Evolutionary conservation across 2,888 invertebrate species (phyloP), one percentile per base, ranked within the genome.

Genomic region (Perithous albicinctus): DNA sequence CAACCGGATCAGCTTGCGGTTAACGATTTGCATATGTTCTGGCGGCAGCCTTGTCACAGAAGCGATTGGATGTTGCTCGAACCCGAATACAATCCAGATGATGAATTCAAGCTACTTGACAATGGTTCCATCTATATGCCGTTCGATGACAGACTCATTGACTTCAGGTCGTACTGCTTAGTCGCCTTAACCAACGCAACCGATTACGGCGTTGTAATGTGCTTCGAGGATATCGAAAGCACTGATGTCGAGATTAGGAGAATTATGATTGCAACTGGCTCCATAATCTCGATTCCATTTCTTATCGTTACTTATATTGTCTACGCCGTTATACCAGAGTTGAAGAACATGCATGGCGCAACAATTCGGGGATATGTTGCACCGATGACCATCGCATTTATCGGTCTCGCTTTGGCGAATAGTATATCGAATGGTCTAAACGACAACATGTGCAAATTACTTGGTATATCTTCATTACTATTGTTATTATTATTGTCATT

Each of bases 271-370:
- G 85, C 88, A 0, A 12, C 87, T 0, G 89, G 88, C 1, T 82
- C 91, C 87, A 78, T 90, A 10, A 69, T 92, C 0, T 93, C 93
- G 1, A 80, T 89, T 20, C 89, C 91, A 0, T 93, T 91, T 35
- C 85, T 93, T 0, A 1, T 92, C 6, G 78, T 84, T 1, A 93
- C 93, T 0, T 88, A 92, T 10, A 12, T 91, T 41, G 88, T 92
- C 26, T 93, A 93, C 66, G 84, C 86, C 8, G 43, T 91, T 10
- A 63, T 93, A 2, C 90, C 91, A 0, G 90, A 92, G 48, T 78
- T 93, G 66, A 83, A 85, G 54, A 93, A 92, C 61, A 87, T 93
- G 72, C 93, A 93, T 32, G 93, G 93, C 0, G 78, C 78, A 3
- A 90, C 90, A 0, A 85, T 93, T 8, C 89, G 91, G 26, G 86